A percentile compares a stretch with the other conserved stretches of the same genome.
Evolutionary conservation across 2,113 vertebrate genomes (phyloP).

Genomic region (Verasper variegatus): DNA sequence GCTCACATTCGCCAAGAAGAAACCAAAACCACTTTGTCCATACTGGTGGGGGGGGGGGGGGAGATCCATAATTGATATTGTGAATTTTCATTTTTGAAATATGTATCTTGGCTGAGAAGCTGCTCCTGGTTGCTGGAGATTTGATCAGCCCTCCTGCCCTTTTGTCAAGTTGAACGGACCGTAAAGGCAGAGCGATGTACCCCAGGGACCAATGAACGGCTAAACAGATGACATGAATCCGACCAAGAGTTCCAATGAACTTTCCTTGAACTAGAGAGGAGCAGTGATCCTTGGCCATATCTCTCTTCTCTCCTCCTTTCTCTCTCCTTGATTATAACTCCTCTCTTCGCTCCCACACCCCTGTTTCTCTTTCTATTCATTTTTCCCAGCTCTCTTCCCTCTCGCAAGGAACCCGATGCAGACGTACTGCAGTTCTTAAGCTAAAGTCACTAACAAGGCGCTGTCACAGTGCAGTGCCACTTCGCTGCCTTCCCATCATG

Average conservation of each 20-base stretch:
- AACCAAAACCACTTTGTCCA: constrained; percentile 42
- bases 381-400: constrained; percentile 18
- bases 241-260: constrained; percentile 73
- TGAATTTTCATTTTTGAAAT: constrained; percentile 62
- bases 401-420: constrained; percentile 44
- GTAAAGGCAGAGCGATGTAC: constrained; percentile 61
- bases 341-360: constrained; percentile 11
- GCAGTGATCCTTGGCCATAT: constrained; percentile 65
- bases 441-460: constrained; percentile 77
- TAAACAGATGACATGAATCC: constrained; percentile 76
- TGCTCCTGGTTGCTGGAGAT: constrained; percentile 69
- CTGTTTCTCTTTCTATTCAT: constrained; percentile 40
- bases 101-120: constrained; percentile 59
- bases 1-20: constrained; percentile 43
- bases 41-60: constrained; percentile 45
- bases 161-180: constrained; percentile 72
- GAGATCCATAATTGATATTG: constrained; percentile 65
- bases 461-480: constrained; percentile 75
- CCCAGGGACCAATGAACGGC: constrained; percentile 68
- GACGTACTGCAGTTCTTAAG: constrained; percentile 67
- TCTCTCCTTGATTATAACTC: constrained; percentile 21
- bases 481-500: constrained; percentile 72
- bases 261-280: constrained; percentile 75
- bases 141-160: constrained; percentile 68
- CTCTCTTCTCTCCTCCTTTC: constrained; percentile 19